A percentile compares a stretch with the other conserved stretches of the same genome.
Conservation (phyloP, 37 sponge, comb jelly and placozoan species). For the Chondrilla cf. caribensis region DNA sequence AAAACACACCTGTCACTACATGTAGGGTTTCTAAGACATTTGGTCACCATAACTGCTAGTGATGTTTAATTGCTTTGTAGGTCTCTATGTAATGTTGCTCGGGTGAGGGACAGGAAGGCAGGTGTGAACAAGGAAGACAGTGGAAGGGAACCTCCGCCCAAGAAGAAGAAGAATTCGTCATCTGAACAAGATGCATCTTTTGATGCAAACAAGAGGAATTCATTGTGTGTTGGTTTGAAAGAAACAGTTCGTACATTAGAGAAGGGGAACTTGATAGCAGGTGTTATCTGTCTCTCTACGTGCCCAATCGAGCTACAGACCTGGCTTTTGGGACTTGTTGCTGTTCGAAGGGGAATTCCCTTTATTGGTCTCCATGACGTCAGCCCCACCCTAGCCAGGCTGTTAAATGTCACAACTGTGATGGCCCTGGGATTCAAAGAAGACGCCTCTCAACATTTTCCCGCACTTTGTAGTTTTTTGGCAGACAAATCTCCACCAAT, state of each 20-base stretch:
- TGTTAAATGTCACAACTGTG: constrained; percentile 55
- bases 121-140: background rate
- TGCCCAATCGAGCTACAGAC: constrained; percentile 33
- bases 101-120: background rate
- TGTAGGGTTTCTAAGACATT: too few relatives aligned
- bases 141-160: background rate
- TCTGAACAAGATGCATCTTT: background rate
- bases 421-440: constrained; percentile 67
- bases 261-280: constrained; percentile 42
- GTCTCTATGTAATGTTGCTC: background rate
- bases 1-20: too few relatives aligned
- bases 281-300: constrained; percentile 57
- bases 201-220: constrained; percentile 23
- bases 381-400: constrained; percentile 27
- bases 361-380: constrained; percentile 42
- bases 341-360: constrained; percentile 40
- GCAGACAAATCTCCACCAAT: background rate
- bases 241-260: constrained; percentile 50
- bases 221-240: constrained; percentile 59
- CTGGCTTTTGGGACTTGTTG: constrained; percentile 54
- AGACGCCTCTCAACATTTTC: constrained; percentile 14
- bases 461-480: constrained; percentile 11
- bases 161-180: background rate
- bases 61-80: too few relatives aligned
- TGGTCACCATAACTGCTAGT: too few relatives aligned